These are phyloP conservation scores for Porites rus DNA, from an alignment of 92 coral and sea anemone species.

Conservation along the genomic window DNA sequence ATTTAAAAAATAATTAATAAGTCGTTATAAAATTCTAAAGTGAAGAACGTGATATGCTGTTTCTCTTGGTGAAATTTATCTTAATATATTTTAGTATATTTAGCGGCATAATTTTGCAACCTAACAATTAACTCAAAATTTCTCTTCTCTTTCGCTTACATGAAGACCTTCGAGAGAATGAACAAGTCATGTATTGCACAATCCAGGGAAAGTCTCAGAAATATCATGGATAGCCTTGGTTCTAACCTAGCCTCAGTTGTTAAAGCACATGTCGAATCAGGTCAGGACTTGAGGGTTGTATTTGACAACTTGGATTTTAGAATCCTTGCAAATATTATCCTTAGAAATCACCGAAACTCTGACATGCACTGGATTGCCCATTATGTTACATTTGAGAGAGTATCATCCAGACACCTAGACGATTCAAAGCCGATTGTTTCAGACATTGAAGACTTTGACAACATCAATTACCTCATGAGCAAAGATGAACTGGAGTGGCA, in stretches of 20 bases:
- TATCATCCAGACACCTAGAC: conserved; percentile 43
- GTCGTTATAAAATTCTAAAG: too few species aligned
- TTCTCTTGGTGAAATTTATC: too few species aligned
- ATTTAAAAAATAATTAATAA: background rate
- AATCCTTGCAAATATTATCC: conserved; percentile 34
- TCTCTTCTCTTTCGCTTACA: too few species aligned
- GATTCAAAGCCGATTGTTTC: conserved; percentile 47
- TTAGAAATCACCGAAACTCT: conserved; percentile 36
- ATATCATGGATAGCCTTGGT: conserved; percentile 70
- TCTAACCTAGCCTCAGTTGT: conserved; percentile 40
- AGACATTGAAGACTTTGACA: conserved; percentile 49
- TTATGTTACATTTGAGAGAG: conserved; percentile 20
- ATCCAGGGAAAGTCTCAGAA: conserved; percentile 46
- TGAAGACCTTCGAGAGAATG: conserved; percentile 59
- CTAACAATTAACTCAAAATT: too few species aligned
- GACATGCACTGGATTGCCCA: conserved; percentile 57
- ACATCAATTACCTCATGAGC: conserved; percentile 50
- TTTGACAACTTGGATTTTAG: conserved; percentile 53
- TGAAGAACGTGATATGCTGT: too few species aligned
- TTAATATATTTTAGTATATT: too few species aligned
- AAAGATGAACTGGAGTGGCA: conserved; percentile 44
- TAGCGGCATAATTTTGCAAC: background rate
- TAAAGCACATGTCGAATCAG: conserved; percentile 21
- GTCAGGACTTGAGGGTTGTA: conserved; percentile 32
- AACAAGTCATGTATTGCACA: conserved; percentile 57